Evolutionary conservation across 2,888 invertebrate genomes (phyloP).

Genomic region (Acrobasis repandana): DNA sequence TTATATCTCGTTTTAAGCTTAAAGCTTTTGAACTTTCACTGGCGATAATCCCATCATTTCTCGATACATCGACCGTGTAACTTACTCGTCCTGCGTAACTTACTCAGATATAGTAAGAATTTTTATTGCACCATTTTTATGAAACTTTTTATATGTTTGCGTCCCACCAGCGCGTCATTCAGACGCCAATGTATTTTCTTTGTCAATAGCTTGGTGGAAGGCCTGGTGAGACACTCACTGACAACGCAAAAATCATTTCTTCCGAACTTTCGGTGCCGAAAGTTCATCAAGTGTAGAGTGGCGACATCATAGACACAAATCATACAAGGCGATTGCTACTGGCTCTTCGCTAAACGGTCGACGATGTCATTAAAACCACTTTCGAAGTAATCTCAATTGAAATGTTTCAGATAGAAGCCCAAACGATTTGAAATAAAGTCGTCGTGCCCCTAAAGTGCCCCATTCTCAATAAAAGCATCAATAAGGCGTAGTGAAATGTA

Average conservation of each 20-base stretch:
- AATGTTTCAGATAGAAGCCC: constrained; percentile 59
- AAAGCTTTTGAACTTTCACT: background rate
- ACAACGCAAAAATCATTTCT: no score
- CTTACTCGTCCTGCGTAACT: background rate
- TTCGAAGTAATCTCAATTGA: constrained; percentile 62
- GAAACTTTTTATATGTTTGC: constrained; percentile 35
- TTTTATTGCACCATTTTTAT: constrained; percentile 14
- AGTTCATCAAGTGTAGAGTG: no score
- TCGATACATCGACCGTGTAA: background rate
- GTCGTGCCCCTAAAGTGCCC: constrained; percentile 30
- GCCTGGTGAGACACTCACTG: no score
- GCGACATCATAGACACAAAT: no score
- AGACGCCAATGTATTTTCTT: no score
- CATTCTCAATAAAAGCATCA: constrained; percentile 20
- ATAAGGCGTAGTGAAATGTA: constrained; percentile 22
- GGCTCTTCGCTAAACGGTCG: constrained; percentile 53
- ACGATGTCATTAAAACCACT: constrained; percentile 57
- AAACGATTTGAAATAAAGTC: constrained; percentile 49
- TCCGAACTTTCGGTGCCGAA: no score
- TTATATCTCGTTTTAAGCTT: background rate
- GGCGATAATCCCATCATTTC: background rate
- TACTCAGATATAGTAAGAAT: constrained; percentile 7
- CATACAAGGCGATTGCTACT: constrained; percentile 35
- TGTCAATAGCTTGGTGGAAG: no score
- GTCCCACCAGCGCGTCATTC: no score